Conservation (phyloP, 2,113 vertebrate species). For the Anguilla rostrata region DNA sequence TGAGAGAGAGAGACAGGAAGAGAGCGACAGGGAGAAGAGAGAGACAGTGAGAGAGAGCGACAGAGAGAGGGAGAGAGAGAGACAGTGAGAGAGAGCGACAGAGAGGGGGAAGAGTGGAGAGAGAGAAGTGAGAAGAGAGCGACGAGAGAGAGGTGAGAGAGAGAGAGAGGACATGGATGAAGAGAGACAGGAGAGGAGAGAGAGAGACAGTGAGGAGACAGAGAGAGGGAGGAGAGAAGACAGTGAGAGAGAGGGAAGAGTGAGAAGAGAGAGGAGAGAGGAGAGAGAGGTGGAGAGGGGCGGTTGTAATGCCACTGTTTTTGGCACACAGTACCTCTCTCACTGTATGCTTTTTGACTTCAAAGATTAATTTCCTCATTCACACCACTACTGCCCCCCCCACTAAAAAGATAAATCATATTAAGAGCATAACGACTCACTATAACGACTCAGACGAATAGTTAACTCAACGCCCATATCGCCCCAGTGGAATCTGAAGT, state of each 20-base stretch:
- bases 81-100: slow-evolving; percentile 38
- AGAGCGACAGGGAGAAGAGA: slow-evolving; percentile 6
- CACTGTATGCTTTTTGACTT: neutral
- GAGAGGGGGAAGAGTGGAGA: neutral
- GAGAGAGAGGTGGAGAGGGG: neutral
- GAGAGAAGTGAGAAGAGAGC: too few species aligned
- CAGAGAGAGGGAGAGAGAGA: slow-evolving; percentile 38
- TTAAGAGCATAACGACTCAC: neutral
- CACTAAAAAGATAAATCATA: too few species aligned
- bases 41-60: neutral
- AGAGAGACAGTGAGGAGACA: too few species aligned
- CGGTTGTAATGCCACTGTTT: neutral
- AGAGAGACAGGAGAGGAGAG: too few species aligned
- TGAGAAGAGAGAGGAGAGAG: too few species aligned
- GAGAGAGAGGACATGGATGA: too few species aligned
- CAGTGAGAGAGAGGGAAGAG: too few species aligned
- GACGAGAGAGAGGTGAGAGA: too few species aligned
- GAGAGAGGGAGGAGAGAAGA: too few species aligned
- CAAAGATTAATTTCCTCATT: neutral
- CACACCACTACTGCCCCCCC: neutral
- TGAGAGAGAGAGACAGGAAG: slow-evolving; percentile 11
- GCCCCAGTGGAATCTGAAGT: neutral
- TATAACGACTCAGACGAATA: neutral
- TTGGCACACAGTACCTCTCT: neutral
- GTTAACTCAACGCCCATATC: neutral